A percentile compares a stretch with the other conserved stretches of the same genome.
Conservation (phyloP, 2,888 invertebrate genomes). For the Neuroscelio doddi region DNA sequence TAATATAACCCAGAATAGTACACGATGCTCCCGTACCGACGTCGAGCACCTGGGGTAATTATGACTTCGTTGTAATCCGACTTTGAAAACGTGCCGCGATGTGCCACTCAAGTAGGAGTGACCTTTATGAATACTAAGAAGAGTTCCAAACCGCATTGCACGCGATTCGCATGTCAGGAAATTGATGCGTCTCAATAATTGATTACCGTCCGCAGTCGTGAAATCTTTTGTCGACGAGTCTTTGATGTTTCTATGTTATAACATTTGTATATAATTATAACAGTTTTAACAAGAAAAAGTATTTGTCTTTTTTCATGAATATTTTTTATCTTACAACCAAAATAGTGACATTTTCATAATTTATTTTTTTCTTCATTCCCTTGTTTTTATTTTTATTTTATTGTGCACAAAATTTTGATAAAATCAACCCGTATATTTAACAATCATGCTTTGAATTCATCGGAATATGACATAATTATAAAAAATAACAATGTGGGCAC, state of each 20-base stretch:
- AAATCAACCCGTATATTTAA: not conserved
- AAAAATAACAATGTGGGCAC: conserved; percentile 24
- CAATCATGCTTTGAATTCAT: not conserved
- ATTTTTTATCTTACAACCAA: no score
- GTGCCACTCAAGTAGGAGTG: conserved; percentile 49
- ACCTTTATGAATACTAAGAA: conserved; percentile 67
- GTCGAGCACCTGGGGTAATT: conserved; percentile 37
- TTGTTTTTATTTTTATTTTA: no score
- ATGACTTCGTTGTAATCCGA: conserved; percentile 19
- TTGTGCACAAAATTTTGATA: no score
- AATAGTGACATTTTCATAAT: no score
- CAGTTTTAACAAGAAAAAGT: no score
- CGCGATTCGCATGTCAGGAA: conserved; percentile 54
- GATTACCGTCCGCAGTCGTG: conserved; percentile 40
- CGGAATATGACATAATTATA: conserved; percentile 6
- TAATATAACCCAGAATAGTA: conserved; percentile 13
- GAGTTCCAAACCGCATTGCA: conserved; percentile 47
- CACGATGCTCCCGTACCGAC: conserved; percentile 31
- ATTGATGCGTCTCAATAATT: conserved; percentile 51
- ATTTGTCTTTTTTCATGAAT: no score
- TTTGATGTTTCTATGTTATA: not conserved
- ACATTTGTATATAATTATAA: no score
- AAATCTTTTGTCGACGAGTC: no score
- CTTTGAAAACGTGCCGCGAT: conserved; percentile 39
- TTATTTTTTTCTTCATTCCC: no score